phyloP scores from a whole-genome alignment of 2,797 vertebrate species.

The Syndactyla subalaris region DNA sequence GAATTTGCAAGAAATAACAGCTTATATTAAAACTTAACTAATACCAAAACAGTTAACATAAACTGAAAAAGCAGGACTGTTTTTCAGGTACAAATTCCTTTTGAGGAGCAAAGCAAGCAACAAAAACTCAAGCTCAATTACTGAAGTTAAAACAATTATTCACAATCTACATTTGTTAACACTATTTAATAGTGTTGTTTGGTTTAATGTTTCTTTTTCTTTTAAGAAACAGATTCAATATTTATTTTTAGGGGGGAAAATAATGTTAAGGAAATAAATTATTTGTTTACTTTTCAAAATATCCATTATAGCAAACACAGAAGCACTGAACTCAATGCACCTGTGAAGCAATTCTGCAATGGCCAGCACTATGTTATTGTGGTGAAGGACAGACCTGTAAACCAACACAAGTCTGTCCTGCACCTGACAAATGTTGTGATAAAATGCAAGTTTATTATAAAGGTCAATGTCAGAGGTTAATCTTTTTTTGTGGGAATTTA shows the following conservation, averaged over 20 bases:
- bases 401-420: slow-evolving; percentile 5
- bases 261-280: neutral
- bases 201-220: neutral
- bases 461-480: slow-evolving; percentile 85
- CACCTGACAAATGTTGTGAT: slow-evolving; percentile 67
- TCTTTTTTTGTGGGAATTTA: slow-evolving; percentile 81
- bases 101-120: neutral
- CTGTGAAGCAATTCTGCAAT: neutral
- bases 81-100: neutral
- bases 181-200: neutral
- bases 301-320: neutral
- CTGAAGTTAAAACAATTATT: neutral
- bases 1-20: slow-evolving; percentile 11
- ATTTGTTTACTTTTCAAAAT: neutral
- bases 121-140: neutral
- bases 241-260: neutral
- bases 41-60: neutral
- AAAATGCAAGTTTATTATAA: slow-evolving; percentile 87
- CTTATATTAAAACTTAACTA: slow-evolving; percentile 31
- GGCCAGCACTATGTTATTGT: neutral
- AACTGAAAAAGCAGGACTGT: neutral
- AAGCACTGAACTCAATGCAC: neutral
- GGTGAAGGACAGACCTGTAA: slow-evolving; percentile 3
- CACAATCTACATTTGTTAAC: neutral
- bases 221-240: neutral